These are phyloP conservation scores for Periophthalmus magnuspinnatus DNA, from an alignment of 2,797 vertebrate species.

Conservation along the genomic window DNA sequence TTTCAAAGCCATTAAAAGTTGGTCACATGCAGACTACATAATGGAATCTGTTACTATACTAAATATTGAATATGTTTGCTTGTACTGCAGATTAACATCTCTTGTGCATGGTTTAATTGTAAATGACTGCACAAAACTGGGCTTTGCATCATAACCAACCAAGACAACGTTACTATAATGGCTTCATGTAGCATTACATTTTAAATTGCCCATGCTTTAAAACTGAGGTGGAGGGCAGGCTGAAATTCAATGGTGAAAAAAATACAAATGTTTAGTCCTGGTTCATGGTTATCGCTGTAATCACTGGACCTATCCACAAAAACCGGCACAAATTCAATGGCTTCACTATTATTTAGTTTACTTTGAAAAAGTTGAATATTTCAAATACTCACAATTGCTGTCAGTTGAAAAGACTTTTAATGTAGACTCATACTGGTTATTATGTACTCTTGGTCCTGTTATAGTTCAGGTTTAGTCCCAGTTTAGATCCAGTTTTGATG, in stretches of 20 bases:
- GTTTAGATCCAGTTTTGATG: too few relatives aligned
- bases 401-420: too few relatives aligned
- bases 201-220: background rate
- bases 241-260: background rate
- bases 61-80: slow-evolving; percentile 17
- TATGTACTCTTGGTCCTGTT: too few relatives aligned
- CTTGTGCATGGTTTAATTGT: slow-evolving; percentile 3
- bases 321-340: too few relatives aligned
- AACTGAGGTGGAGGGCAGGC: background rate
- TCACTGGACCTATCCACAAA: too few relatives aligned
- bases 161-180: background rate
- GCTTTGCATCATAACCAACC: background rate
- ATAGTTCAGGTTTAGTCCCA: too few relatives aligned
- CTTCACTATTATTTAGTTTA: too few relatives aligned
- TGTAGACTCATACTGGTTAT: too few relatives aligned
- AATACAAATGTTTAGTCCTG: too few relatives aligned
- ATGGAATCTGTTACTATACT: background rate
- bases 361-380: too few relatives aligned
- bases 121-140: background rate
- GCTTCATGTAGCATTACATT: background rate
- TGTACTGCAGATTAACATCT: background rate
- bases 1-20: slow-evolving; percentile 25
- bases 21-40: slow-evolving; percentile 13
- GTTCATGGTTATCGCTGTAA: too few relatives aligned
- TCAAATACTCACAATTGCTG: too few relatives aligned